Percentiles rank a stretch among this genome's conserved stretches.
Conservation (phyloP, 1,140 invertebrate species). For the Drosophila paulistorum region DNA sequence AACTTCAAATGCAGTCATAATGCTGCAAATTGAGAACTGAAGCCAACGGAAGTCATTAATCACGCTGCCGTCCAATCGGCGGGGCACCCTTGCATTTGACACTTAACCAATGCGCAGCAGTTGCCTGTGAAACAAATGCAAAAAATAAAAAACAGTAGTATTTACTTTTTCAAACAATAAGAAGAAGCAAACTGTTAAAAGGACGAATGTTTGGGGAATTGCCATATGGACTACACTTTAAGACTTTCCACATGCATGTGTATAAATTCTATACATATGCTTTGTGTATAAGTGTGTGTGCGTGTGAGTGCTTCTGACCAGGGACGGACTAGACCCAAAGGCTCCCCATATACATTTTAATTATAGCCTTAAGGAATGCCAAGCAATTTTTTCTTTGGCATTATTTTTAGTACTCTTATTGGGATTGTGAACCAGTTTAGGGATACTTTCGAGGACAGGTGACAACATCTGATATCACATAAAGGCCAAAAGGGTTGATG, state of each 20-base stretch:
- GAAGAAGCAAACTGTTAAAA: neutral
- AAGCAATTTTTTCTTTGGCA: neutral
- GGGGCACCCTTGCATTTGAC: constrained; percentile 27
- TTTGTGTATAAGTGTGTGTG: neutral
- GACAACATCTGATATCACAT: too few species aligned
- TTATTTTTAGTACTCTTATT: too few species aligned
- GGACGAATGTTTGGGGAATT: constrained; percentile 21
- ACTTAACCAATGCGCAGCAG: constrained; percentile 34
- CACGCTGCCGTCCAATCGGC: constrained; percentile 23
- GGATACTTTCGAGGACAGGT: too few species aligned
- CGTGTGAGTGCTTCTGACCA: neutral
- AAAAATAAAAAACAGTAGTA: constrained; percentile 19
- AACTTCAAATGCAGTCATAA: neutral
- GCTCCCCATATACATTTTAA: constrained; percentile 1
- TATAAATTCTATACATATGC: neutral
- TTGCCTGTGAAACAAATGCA: constrained; percentile 33
- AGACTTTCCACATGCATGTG: neutral
- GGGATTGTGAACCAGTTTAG: too few species aligned
- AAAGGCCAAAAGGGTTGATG: too few species aligned
- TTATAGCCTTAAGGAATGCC: constrained; percentile 3
- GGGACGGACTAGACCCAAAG: neutral
- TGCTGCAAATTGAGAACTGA: neutral
- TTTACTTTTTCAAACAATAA: neutral
- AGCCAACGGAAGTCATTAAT: constrained; percentile 28
- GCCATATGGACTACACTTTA: constrained; percentile 10